Base-by-base conservation (phyloP, 2,888 invertebrate species). In the Eristalis intricaria region DNA sequence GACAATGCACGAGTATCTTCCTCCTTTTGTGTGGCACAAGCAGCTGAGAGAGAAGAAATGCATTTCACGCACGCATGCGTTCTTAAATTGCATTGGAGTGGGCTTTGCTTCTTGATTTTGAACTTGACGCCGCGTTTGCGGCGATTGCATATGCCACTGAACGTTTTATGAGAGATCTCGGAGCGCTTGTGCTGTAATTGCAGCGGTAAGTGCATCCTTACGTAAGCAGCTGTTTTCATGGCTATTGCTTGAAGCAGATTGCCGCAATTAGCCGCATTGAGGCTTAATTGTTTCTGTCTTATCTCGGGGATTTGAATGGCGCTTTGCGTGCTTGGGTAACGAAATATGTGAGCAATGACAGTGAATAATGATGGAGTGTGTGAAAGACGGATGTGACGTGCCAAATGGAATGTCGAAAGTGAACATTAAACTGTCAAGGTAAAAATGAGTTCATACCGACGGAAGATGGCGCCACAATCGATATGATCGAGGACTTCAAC, bases 61-160 rank as follows among this genome's bases (percentile, higher is more conserved):
- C 64, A 81, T 86, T 86, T 86, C 82, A 82, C 82, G 85, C 85
- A 86, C 85, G 85, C 85, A 86, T 86, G 85, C 82, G 77, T 86
- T 86, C 69, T 73, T 40, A 73, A 84, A 80, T 84, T 79, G 73
- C 64, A 56, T n/a, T 22, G 43, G 50, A 69, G 69, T 60, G 50
- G 56, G 32, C 32, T 56, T 65, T 38, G 60, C 19, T 26, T 65
- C 66, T 79, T 26, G 71, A 19, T 80, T 80, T 80, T 80, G 80
- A 80, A 80, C 80, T 80, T 80, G 80, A 74, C 13, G 35, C 22
- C 19, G 15, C 26, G 38, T 38, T 60, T 60, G 60, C 13, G 0
- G 32, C 29, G 32, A 29, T n/a, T 29, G 29, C 15, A 68, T 29
- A 29, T 29, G 1, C n/a, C 40, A 43, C 23, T 26, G n/a, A 66